Evolutionary conservation across 2,113 vertebrate genomes (phyloP).

Genomic region (Psilopsiagon aymara): DNA sequence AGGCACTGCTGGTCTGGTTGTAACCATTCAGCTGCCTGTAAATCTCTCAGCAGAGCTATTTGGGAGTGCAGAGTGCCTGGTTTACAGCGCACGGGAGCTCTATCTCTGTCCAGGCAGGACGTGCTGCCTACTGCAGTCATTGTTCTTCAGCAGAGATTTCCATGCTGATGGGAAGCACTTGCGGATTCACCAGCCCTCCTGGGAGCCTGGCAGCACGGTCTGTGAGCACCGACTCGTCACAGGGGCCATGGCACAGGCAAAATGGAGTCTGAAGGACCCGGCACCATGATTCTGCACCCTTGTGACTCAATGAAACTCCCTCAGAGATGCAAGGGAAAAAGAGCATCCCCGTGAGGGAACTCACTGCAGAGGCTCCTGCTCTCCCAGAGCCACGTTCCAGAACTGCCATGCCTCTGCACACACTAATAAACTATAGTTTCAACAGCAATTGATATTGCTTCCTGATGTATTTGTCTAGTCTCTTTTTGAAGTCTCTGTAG

Average conservation of each 20-base stretch:
- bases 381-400: fast-evolving
- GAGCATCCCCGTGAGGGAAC: fast-evolving
- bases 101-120: neutral
- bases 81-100: neutral
- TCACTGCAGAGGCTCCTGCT: neutral
- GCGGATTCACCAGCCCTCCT: neutral
- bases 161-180: neutral
- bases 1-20: neutral
- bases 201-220: neutral
- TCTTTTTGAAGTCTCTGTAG: neutral
- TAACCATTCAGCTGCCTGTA: neutral
- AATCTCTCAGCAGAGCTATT: neutral
- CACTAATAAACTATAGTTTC: neutral
- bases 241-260: neutral
- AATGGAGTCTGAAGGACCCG: neutral
- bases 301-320: neutral
- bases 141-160: neutral
- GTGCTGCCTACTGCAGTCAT: fast-evolving
- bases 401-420: neutral
- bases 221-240: fast-evolving
- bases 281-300: fast-evolving
- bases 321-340: neutral
- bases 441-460: neutral
- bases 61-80: too few relatives aligned
- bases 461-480: neutral